phyloP scores from a whole-genome alignment of 2,797 vertebrate genomes.

The Holocentrus rufus region DNA sequence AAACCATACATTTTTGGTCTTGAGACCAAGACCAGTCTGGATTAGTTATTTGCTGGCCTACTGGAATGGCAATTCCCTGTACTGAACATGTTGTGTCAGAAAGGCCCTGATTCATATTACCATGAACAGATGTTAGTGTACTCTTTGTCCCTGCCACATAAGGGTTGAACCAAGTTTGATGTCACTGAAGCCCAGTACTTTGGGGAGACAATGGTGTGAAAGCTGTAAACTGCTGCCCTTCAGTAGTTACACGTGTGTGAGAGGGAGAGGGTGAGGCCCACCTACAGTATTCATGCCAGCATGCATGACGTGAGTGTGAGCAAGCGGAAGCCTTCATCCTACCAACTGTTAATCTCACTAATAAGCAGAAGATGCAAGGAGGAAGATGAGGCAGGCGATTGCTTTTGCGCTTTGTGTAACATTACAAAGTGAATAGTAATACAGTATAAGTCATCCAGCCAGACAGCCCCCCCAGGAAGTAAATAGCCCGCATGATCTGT shows the following conservation, averaged over 20 bases:
- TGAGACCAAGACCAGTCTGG: not conserved
- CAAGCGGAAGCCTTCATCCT: not conserved
- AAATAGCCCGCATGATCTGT: constrained; percentile 26
- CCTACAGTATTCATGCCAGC: not conserved
- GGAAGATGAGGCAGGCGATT: constrained; percentile 43
- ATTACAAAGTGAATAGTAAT: constrained; percentile 52
- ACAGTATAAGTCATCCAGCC: constrained; percentile 42
- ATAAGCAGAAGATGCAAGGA: constrained; percentile 24
- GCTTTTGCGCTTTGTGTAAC: constrained; percentile 50
- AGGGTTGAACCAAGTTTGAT: constrained; percentile 2
- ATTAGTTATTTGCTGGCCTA: not conserved
- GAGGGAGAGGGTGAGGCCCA: not conserved
- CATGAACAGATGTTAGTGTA: constrained; percentile 23
- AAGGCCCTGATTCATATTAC: constrained; percentile 23
- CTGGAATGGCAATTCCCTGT: not conserved
- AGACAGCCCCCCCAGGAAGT: constrained; percentile 17
- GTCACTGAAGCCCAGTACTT: not conserved
- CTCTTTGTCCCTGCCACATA: constrained; percentile 11
- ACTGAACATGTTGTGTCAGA: constrained; percentile 3
- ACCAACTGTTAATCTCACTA: constrained; percentile 25
- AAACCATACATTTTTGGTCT: not conserved
- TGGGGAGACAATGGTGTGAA: constrained; percentile 23
- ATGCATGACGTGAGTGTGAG: constrained; percentile 18
- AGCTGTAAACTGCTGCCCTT: constrained; percentile 19
- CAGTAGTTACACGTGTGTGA: not conserved